phyloP scores from a whole-genome alignment of 2,888 invertebrate species.

The Cartodere bifasciata region DNA sequence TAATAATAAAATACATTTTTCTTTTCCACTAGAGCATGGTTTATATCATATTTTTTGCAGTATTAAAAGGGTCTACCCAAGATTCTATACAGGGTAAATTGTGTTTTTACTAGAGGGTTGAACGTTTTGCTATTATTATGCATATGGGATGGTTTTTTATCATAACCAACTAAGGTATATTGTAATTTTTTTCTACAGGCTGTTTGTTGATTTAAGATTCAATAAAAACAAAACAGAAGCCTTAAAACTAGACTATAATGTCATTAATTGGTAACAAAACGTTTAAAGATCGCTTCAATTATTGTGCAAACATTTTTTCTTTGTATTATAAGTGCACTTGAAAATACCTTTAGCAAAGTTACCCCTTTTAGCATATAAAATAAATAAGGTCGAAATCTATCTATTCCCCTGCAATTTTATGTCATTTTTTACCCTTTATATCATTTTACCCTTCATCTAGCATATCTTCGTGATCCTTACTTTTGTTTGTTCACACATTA shows the following conservation, averaged over 20 bases:
- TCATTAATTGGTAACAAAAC: no score
- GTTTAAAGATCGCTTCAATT: no score
- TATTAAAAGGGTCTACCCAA: constrained; percentile 27
- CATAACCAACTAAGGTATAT: constrained; percentile 30
- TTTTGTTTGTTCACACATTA: no score
- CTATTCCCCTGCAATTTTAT: constrained; percentile 27
- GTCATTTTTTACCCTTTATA: constrained; percentile 26
- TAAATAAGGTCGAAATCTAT: constrained; percentile 22
- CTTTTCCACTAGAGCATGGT: constrained; percentile 39
- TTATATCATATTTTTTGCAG: constrained; percentile 37
- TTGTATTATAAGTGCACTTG: no score
- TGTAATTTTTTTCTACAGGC: constrained; percentile 24
- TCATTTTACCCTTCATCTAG: constrained; percentile 24
- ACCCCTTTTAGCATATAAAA: constrained; percentile 14
- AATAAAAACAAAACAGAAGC: no score
- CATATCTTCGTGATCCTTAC: no score
- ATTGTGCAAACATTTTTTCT: no score
- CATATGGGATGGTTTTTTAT: constrained; percentile 22
- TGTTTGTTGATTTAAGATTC: no score
- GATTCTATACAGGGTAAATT: constrained; percentile 29
- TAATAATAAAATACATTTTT: constrained; percentile 38
- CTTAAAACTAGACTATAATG: no score
- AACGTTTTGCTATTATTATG: constrained; percentile 27
- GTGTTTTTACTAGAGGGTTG: constrained; percentile 25
- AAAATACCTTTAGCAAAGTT: no score